These are phyloP conservation scores for Exocentrus adspersus DNA, from an alignment of 2,888 invertebrate species.

Conservation along the genomic window DNA sequence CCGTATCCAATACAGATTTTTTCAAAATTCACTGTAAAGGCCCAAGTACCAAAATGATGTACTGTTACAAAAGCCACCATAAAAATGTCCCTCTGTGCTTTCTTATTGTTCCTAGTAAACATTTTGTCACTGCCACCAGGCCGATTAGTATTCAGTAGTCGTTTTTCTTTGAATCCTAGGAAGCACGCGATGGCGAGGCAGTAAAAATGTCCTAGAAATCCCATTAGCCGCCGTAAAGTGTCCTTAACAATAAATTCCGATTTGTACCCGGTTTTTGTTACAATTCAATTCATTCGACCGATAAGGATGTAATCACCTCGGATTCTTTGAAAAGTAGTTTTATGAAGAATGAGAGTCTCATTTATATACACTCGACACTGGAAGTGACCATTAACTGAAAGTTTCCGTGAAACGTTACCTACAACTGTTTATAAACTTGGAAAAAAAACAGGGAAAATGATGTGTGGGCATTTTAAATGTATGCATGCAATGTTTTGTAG, in stretches of 20 bases:
- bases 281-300: slow-evolving; percentile 8
- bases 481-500: no score
- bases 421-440: neutral
- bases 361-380: neutral
- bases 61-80: no score
- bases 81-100: neutral
- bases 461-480: no score
- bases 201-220: slow-evolving; percentile 26
- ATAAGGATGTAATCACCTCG: slow-evolving; percentile 9
- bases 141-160: slow-evolving; percentile 25
- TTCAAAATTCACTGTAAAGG: no score
- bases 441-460: no score
- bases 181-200: slow-evolving; percentile 20
- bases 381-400: neutral
- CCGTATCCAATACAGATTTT: no score
- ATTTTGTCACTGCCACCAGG: slow-evolving; percentile 19
- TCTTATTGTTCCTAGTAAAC: neutral
- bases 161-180: slow-evolving; percentile 25
- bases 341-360: neutral
- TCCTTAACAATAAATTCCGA: slow-evolving; percentile 20
- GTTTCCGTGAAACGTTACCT: neutral
- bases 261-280: slow-evolving; percentile 16
- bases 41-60: neutral
- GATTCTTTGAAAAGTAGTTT: neutral
- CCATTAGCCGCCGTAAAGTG: slow-evolving; percentile 21